A percentile compares a stretch with the other conserved stretches of the same genome.
Conservation (phyloP, 2,888 invertebrate species). For the Apodemia hepburni region DNA sequence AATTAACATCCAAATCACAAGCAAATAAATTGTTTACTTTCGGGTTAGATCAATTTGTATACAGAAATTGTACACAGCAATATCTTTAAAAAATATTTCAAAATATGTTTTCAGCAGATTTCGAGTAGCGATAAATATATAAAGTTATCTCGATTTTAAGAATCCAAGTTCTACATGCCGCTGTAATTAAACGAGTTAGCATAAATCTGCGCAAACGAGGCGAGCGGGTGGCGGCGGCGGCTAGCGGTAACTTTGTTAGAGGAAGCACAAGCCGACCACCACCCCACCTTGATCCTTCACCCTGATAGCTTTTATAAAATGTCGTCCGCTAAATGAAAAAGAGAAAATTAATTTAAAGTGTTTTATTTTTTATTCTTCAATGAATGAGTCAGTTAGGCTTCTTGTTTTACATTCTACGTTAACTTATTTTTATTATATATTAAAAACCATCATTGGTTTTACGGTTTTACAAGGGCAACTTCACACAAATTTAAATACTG, state of each 20-base stretch:
- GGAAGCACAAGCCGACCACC: slow-evolving; percentile 36
- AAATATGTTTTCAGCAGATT: not conserved
- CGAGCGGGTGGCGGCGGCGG: slow-evolving; percentile 44
- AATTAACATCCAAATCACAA: no score
- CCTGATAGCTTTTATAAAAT: slow-evolving; percentile 26
- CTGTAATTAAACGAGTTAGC: slow-evolving; percentile 32
- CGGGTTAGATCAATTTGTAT: no score
- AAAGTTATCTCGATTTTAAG: slow-evolving; percentile 13
- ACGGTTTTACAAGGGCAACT: no score
- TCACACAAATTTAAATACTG: no score
- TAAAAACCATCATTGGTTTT: no score
- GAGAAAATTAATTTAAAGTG: slow-evolving; percentile 22
- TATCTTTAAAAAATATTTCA: no score
- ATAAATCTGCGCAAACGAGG: slow-evolving; percentile 33
- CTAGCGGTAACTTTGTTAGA: slow-evolving; percentile 54
- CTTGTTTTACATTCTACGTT: not conserved
- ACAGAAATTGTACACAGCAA: no score
- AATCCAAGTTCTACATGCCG: slow-evolving; percentile 19
- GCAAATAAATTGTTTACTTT: no score
- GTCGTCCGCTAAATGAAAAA: slow-evolving; percentile 22
- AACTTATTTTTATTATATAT: not conserved
- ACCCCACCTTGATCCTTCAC: slow-evolving; percentile 30
- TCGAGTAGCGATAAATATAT: slow-evolving; percentile 2
- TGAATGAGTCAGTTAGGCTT: slow-evolving; percentile 19
- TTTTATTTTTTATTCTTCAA: slow-evolving; percentile 19